Base-by-base conservation (phyloP, 2,113 vertebrate genomes). In the Phrynosoma blainvillii region DNA sequence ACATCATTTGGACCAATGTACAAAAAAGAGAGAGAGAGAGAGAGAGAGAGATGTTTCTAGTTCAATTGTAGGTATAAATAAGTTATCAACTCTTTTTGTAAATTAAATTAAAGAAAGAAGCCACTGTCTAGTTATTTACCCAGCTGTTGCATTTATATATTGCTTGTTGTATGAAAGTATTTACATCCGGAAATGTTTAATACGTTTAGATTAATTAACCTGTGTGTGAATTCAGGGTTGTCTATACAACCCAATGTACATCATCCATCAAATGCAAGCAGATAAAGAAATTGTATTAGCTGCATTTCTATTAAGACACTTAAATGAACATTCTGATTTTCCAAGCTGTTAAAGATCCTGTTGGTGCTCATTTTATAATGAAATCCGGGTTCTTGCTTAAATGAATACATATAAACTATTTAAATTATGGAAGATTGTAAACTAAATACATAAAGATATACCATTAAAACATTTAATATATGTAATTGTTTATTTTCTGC, bases 291-390 rank as follows among this genome's bases (percentile, higher is more conserved):
- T 70, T 80, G 71, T 84, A 7, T 78, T 65, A 91, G 23, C 54
- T 82, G 89, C 84, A 87, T 88, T 52, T 59, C 59, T 81, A 54
- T 82, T 85, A 82, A 89, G 71, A n/a, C 79, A 84, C 74, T 59
- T 82, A 25, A 91, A 91, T 79, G 88, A 90, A 74, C 40, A 87
- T 18, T 0, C 1, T 79, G 27, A 79, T 88, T 84, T 87, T 70
- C 5, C 8, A n/a, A 0, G 18, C 25, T 83, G 70, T 86, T 27
- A 54, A 89, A 68, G 32, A 59, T 30, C 84, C 16, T 92, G 6
- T 83, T 36, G 5, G 32, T 86, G 2, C 27, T 90, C 52, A 82
- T 1, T 70, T 8, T 30, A 36, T 68, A 7, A 90, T 62, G 85
- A 93, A 89, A 89, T 77, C 62, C 9, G 36, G 23, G 18, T 65